Evolutionary conservation across 2,113 vertebrate genomes (phyloP).

Genomic region (Lota lota): DNA sequence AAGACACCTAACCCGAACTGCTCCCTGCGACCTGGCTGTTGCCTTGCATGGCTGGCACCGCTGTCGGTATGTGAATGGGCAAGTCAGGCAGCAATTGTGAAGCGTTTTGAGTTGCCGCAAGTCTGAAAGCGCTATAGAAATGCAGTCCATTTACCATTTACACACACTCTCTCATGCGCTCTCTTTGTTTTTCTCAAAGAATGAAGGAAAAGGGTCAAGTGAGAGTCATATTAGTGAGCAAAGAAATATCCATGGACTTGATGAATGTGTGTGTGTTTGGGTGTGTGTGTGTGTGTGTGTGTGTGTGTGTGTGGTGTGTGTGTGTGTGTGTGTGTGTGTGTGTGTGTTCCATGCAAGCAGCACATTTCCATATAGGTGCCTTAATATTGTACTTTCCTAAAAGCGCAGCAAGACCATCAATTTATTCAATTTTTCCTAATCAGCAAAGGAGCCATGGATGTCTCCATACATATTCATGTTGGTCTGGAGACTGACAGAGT

Average conservation of each 20-base stretch:
- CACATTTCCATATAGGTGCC: constrained; percentile 32
- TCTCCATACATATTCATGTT: constrained; percentile 69
- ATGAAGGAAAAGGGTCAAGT: not conserved
- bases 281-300: not conserved
- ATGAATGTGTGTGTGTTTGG: no score
- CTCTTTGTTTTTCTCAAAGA: not conserved
- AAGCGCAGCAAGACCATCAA: constrained; percentile 46
- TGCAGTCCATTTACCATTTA: no score
- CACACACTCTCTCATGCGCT: not conserved
- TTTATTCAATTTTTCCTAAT: constrained; percentile 67
- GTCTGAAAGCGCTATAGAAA: no score
- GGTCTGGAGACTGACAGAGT: constrained; percentile 41
- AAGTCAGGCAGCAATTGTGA: no score
- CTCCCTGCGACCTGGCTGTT: no score
- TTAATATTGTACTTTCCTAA: constrained; percentile 36
- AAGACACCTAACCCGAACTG: no score
- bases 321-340: no score
- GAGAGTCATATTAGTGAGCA: not conserved
- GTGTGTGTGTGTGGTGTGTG: not conserved
- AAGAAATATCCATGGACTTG: not conserved
- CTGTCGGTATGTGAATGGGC: no score
- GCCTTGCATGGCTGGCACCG: no score
- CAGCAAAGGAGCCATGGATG: constrained; percentile 53
- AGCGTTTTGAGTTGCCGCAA: no score
- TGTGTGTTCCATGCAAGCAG: not conserved